Percentiles rank a stretch among this genome's conserved stretches.
These are phyloP conservation scores for Zaprionus tsacasi DNA, from an alignment of 1,140 invertebrate genomes.

Conservation along the genomic window DNA sequence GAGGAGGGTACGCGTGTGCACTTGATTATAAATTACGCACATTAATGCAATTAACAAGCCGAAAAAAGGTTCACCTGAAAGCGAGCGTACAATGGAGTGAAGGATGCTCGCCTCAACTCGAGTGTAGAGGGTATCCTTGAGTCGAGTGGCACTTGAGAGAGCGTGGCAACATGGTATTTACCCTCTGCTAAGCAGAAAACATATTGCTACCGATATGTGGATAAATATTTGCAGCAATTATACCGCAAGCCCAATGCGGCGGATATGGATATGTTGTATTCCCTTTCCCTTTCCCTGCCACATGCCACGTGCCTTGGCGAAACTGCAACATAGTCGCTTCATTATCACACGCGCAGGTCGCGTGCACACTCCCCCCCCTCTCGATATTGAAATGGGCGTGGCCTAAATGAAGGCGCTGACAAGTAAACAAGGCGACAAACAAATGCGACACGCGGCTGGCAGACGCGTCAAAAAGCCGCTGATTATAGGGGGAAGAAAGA, in stretches of 20 bases:
- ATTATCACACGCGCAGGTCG: conserved; percentile 75
- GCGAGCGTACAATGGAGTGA: neutral
- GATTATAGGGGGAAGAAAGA: conserved; percentile 43
- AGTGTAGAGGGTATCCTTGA: conserved; percentile 17
- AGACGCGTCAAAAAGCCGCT: conserved; percentile 75
- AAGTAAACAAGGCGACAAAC: conserved; percentile 48
- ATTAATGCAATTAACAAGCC: conserved; percentile 76
- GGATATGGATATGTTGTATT: conserved; percentile 75
- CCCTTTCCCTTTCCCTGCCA: neutral
- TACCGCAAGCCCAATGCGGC: conserved; percentile 58
- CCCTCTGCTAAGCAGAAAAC: conserved; percentile 32
- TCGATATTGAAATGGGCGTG: conserved; percentile 81
- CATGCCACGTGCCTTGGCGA: conserved; percentile 68
- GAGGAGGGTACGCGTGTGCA: conserved; percentile 29
- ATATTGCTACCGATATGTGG: conserved; percentile 58
- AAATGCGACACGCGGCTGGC: conserved; percentile 57
- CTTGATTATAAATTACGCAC: conserved; percentile 79
- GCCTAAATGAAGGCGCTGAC: conserved; percentile 36
- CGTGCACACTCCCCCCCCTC: conserved; percentile 55
- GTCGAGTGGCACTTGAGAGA: conserved; percentile 68
- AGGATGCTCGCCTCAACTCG: neutral
- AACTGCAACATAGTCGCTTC: conserved; percentile 61
- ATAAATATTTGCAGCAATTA: conserved; percentile 74
- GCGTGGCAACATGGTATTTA: conserved; percentile 61
- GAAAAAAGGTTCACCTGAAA: conserved; percentile 59